Evolutionary conservation across 2,888 invertebrate species (phyloP).

Genomic region (Caenorhabditis plicata): DNA sequence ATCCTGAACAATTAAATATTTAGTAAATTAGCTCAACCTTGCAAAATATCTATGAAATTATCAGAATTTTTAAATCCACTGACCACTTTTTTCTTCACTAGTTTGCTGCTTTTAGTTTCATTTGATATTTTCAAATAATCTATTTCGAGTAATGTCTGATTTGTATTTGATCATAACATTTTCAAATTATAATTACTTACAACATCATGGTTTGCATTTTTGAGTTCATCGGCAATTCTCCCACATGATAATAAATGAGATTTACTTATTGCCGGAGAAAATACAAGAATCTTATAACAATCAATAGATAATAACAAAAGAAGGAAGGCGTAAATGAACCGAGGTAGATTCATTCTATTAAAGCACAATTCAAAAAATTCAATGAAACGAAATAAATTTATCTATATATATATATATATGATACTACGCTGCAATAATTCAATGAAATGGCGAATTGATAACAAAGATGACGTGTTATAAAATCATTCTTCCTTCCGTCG

Average conservation of each 20-base stretch:
- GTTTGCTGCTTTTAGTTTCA: conserved; percentile 23
- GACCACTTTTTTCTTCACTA: conserved; percentile 24
- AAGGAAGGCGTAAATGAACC: too few relatives aligned
- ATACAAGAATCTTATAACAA: conserved; percentile 36
- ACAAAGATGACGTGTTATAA: too few relatives aligned
- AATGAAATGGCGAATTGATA: too few relatives aligned
- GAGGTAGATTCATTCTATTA: too few relatives aligned
- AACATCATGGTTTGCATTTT: conserved; percentile 51
- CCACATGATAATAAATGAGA: conserved; percentile 50
- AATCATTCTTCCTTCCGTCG: too few relatives aligned
- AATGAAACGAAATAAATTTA: too few relatives aligned
- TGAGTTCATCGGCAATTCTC: conserved; percentile 50
- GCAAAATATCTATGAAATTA: conserved; percentile 3
- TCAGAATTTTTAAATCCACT: conserved; percentile 7
- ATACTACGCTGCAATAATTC: too few relatives aligned
- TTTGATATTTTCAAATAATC: conserved; percentile 34
- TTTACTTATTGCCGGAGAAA: conserved; percentile 36
- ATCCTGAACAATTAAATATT: not conserved
- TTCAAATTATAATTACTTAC: conserved; percentile 17
- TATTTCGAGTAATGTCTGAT: conserved; percentile 32
- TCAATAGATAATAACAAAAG: not conserved
- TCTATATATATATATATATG: too few relatives aligned
- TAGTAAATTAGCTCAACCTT: not conserved
- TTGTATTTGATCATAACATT: not conserved
- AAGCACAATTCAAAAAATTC: too few relatives aligned